phyloP scores from a whole-genome alignment of 2,888 invertebrate genomes.

The Linnaemya vulpina region DNA sequence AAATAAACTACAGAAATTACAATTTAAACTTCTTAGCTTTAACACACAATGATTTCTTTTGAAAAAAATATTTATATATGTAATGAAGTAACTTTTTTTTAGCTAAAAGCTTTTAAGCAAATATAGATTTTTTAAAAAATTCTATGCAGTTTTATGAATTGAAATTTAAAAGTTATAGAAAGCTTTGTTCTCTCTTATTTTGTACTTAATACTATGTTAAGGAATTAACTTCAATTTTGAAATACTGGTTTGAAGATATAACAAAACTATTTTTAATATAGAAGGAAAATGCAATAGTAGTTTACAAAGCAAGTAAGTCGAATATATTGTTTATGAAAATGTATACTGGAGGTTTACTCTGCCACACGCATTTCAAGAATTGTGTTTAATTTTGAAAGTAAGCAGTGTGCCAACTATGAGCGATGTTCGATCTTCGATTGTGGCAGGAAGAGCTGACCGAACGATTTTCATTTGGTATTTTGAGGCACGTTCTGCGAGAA shows the following conservation, averaged over 20 bases:
- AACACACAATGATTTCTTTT: not conserved
- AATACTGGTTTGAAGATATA: conserved; percentile 5
- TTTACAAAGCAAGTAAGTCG: too few species aligned
- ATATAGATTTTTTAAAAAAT: conserved; percentile 6
- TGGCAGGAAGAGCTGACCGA: too few species aligned
- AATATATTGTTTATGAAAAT: too few species aligned
- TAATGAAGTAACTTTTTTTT: not conserved
- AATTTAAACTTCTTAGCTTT: not conserved
- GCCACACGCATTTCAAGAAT: too few species aligned
- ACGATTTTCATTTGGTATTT: too few species aligned
- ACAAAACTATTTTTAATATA: not conserved
- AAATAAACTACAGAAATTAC: not conserved
- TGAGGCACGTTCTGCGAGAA: too few species aligned
- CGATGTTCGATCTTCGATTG: too few species aligned
- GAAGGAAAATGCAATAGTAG: too few species aligned
- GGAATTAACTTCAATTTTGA: not conserved
- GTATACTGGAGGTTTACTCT: too few species aligned
- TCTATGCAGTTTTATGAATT: not conserved
- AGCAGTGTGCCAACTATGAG: too few species aligned
- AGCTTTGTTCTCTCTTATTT: not conserved
- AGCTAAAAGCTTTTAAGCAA: not conserved
- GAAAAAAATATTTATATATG: not conserved
- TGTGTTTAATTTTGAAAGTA: too few species aligned
- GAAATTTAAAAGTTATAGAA: not conserved
- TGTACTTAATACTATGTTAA: conserved; percentile 2